Conservation (phyloP, 2,797 vertebrate species). For the Micromesistius poutassou region DNA sequence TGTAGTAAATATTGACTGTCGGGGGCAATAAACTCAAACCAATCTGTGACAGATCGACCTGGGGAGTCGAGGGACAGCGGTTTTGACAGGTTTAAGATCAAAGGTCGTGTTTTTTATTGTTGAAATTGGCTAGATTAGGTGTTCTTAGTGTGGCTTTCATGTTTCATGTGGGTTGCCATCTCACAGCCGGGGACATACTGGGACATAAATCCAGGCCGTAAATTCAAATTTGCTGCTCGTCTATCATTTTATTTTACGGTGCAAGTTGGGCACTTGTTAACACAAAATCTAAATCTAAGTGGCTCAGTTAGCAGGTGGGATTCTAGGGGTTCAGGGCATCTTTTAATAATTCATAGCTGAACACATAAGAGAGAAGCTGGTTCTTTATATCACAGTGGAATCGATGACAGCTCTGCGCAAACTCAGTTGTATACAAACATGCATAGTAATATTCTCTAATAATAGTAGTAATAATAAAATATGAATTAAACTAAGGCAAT, state of each 20-base stretch:
- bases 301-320: not conserved
- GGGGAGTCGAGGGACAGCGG: not conserved
- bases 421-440: not conserved
- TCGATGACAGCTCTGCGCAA: not conserved
- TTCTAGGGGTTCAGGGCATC: not conserved
- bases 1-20: constrained; percentile 39
- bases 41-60: constrained; percentile 31
- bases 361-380: not conserved
- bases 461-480: too few species aligned
- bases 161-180: constrained; percentile 14
- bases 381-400: not conserved
- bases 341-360: too few species aligned
- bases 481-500: not conserved
- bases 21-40: constrained; percentile 24
- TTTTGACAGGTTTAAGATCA: constrained; percentile 33
- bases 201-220: not conserved
- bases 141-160: not conserved
- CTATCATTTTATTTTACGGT: constrained; percentile 4
- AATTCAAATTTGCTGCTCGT: constrained; percentile 4
- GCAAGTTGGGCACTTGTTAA: constrained; percentile 20
- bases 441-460: not conserved
- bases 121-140: not conserved
- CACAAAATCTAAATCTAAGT: not conserved
- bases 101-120: constrained; percentile 25
- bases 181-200: not conserved